Evolutionary conservation across 2,888 invertebrate species (phyloP), one percentile per base, ranked within the genome.

Genomic region (Sicus ferrugineus): DNA sequence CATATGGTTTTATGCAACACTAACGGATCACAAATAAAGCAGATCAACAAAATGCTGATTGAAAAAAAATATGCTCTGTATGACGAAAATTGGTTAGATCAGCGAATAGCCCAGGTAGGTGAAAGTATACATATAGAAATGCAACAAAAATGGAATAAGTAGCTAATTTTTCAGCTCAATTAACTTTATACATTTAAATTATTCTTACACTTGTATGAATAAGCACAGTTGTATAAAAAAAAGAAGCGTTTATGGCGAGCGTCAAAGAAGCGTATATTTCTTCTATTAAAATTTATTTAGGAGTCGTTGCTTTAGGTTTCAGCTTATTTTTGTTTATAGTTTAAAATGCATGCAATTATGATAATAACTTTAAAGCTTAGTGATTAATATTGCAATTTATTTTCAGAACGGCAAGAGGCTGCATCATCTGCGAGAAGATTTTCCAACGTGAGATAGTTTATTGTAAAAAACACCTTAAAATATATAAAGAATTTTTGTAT

Each of bases 1-100:
- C 75, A 77, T 42, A 69, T 84, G 77, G 73, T 83, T 3, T 68
- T 84, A 26, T 79, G 81, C 56, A 78, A 84, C 70, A 77, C 80
- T 3, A 77, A 78, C 67, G 72, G 72, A 9, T 69, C 72, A 0
- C 61, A 76, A 16, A 72, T 74, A 19, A 48, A 76, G 2, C 77
- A 78, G 69, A 76, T 79, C 21, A 79, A 79, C 67, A 75, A 72
- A 58, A 67, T 72, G 16, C 52, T 77, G 70, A 75, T 79, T 16
- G 75, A 75, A 68, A 71, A 70, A 14, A 70, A 75, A 4, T 70
- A 70, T 67, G 81, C 81, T 11, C 73, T 75, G 52, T 79, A 73
- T 42, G 76, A 79, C 73, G 75, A 72, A 48, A 75, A 77, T 21
- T 77, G 77, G 78, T 70, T 72, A 46, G 66, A 74, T 16, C 42